Percentiles rank a stretch among this genome's conserved stretches.
Evolutionary conservation across 1,140 invertebrate genomes (phyloP).

Genomic region (Pachypsylla venusta): DNA sequence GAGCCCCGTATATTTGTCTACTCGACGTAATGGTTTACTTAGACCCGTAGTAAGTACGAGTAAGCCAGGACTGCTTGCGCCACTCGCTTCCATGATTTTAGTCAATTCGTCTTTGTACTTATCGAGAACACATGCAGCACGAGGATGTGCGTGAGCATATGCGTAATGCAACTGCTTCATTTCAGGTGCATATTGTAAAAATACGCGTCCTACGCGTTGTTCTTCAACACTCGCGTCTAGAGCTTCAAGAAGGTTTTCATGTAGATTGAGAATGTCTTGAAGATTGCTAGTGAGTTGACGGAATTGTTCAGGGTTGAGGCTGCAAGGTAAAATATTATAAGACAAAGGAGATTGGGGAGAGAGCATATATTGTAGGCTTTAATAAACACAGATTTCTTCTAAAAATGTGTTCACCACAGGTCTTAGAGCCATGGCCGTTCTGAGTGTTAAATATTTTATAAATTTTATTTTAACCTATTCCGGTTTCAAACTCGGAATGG

Average conservation of each 20-base stretch:
- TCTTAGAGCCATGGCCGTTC: no score
- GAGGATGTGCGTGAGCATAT: conserved; percentile 86
- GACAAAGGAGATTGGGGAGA: no score
- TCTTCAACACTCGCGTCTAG: conserved; percentile 63
- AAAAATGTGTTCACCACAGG: no score
- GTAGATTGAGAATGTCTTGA: conserved; percentile 65
- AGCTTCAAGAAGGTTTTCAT: conserved; percentile 57
- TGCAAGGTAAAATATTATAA: no score
- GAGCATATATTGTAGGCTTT: no score
- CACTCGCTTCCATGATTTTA: conserved; percentile 71
- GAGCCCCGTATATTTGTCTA: conserved; percentile 88
- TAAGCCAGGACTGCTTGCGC: conserved; percentile 65
- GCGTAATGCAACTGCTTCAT: conserved; percentile 71
- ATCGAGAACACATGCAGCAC: conserved; percentile 79
- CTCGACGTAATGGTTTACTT: conserved; percentile 82
- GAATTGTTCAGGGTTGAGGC: conserved; percentile 71
- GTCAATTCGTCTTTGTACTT: conserved; percentile 73
- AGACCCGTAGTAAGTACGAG: conserved; percentile 80
- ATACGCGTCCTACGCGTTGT: conserved; percentile 79
- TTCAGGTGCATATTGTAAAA: conserved; percentile 69
- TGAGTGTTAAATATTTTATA: no score
- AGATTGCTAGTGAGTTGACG: conserved; percentile 75
- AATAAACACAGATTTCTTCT: no score
- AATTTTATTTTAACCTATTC: no score
- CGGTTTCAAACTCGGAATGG: no score